Evolutionary conservation across 1,140 invertebrate species (phyloP), one percentile per base, ranked within the genome.

Genomic region (Tetramorium alpestre): DNA sequence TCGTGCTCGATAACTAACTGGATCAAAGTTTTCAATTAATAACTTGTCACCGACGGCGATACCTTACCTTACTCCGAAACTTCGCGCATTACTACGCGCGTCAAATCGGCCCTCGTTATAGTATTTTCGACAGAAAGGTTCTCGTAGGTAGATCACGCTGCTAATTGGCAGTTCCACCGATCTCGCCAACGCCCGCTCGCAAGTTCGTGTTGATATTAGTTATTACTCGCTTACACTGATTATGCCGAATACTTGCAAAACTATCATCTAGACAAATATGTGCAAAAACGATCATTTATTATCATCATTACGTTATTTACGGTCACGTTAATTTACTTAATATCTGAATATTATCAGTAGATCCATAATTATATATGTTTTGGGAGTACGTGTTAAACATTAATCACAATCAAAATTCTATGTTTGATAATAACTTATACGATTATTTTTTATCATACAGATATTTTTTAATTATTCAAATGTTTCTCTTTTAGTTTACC

Each of bases 1-100:
- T 73, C 67, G 47, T 62, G n/a, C 64, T 56, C 87, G 88, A 87
- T 82, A 82, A 89, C 58, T 89, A 86, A 89, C 73, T 60, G 78
- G 81, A 90, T 90, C 65, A 89, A 90, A 87, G 77, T 89, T 89
- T 89, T 87, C 89, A 90, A 89, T 89, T 90, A 90, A 90, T 85
- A 87, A 89, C 73, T 90, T 87, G 88, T 90, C 89, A 82, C 78
- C 73, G 49, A 51, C 49, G 76, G 70, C 86, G 60, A 90, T 87
- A 84, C 86, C 88, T 80, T 85, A 73, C 73, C 67, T 33, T 78
- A 78, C 77, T 81, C 64, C 54, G 33, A 76, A 87, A 89, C 88
- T 89, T 89, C 44, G 65, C 28, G 62, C 33, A 84, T 85, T 85
- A 72, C 70, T 25, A 38, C 54, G 72, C 41, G 72, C 67, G 38